phyloP scores from a whole-genome alignment of 2,888 invertebrate genomes.

The Heliconius charithonia region DNA sequence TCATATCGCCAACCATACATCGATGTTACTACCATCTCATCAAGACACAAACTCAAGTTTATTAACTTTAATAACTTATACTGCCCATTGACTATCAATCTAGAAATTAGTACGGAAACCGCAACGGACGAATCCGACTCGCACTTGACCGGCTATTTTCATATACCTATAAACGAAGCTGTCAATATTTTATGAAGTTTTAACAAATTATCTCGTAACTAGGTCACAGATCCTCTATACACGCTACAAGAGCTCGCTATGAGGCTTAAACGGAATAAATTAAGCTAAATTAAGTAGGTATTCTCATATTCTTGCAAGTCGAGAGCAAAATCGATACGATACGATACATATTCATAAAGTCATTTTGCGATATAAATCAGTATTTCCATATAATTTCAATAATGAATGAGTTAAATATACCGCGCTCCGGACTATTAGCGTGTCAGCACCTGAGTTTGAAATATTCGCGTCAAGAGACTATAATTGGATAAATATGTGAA shows the following conservation, averaged over 20 bases:
- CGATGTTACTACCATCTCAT: not conserved
- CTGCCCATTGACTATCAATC: no score
- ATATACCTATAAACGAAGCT: not conserved
- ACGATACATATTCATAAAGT: conserved; percentile 26
- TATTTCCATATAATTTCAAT: conserved; percentile 30
- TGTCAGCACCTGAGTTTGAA: conserved; percentile 34
- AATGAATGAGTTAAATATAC: conserved; percentile 23
- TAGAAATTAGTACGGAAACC: no score
- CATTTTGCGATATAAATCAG: conserved; percentile 27
- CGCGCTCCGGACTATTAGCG: conserved; percentile 17
- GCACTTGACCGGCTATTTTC: not conserved
- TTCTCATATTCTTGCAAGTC: conserved; percentile 8
- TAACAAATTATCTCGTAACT: conserved; percentile 2
- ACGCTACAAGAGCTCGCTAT: not conserved
- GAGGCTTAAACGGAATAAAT: conserved; percentile 11
- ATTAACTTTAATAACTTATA: no score
- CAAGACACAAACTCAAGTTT: no score
- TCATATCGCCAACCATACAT: not conserved
- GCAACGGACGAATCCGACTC: no score
- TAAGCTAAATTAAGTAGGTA: conserved; percentile 15
- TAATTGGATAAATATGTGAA: conserved; percentile 31
- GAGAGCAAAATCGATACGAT: conserved; percentile 5
- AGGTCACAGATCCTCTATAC: conserved; percentile 17
- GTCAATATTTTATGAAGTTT: not conserved
- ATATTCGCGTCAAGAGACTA: not conserved